phyloP scores from a whole-genome alignment of 2,797 vertebrate genomes.

The Hemibagrus guttatus region DNA sequence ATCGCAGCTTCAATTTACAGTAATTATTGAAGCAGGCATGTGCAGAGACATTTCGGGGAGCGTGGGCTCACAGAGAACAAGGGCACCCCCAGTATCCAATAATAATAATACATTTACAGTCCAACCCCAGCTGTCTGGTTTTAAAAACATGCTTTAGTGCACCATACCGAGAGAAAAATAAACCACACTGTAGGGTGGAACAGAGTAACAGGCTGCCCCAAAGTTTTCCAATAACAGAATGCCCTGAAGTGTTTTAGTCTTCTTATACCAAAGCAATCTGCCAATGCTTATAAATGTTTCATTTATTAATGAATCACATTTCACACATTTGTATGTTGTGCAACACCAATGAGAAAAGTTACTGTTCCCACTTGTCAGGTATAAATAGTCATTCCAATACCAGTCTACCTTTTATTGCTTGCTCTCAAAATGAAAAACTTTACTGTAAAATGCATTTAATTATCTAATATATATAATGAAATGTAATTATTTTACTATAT shows the following conservation, averaged over 20 bases:
- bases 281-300: not conserved
- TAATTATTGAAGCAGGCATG: constrained; percentile 6
- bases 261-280: not conserved
- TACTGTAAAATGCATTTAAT: not conserved
- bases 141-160: constrained; percentile 16
- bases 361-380: not conserved
- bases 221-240: not conserved
- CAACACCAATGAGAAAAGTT: not conserved
- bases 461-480: no score
- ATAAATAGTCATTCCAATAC: not conserved
- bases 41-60: not conserved
- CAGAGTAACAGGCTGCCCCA: not conserved
- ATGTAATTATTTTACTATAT: no score
- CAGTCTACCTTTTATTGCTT: no score
- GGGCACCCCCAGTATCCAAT: not conserved
- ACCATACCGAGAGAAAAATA: not conserved
- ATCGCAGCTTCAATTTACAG: not conserved
- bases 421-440: not conserved
- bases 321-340: not conserved
- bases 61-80: not conserved
- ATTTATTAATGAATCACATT: not conserved
- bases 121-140: not conserved
- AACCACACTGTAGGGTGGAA: constrained; percentile 1
- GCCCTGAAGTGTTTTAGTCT: not conserved
- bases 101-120: constrained; percentile 16